These are phyloP conservation scores for Meteorus sp. DNA, from an alignment of 1,140 invertebrate species.

Conservation along the genomic window DNA sequence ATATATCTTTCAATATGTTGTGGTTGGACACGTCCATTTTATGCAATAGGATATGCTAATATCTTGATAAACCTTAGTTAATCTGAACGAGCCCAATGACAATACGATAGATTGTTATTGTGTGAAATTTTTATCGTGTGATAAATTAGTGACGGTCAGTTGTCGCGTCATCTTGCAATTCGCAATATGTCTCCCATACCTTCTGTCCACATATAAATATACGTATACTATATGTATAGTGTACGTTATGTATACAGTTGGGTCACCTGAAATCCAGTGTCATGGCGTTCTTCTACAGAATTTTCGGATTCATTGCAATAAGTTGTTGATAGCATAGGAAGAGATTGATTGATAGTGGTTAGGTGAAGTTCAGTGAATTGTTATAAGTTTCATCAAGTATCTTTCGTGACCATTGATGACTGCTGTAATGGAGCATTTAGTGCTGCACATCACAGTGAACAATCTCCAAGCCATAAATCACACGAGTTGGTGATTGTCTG, in stretches of 20 bases:
- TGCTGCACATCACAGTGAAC: background rate
- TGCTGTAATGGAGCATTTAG: background rate
- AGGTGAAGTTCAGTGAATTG: background rate
- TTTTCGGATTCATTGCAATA: constrained; percentile 17
- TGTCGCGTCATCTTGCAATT: background rate
- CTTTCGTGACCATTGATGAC: background rate
- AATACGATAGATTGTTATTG: too few relatives aligned
- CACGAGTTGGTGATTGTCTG: background rate
- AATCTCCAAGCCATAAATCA: background rate
- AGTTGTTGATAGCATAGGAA: constrained; percentile 16
- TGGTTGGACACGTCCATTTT: too few relatives aligned
- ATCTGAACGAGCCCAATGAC: too few relatives aligned
- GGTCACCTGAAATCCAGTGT: constrained; percentile 22
- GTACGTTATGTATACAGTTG: background rate
- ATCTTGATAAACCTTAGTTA: too few relatives aligned
- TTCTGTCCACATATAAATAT: too few relatives aligned
- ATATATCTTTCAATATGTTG: too few relatives aligned
- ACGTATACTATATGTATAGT: too few relatives aligned
- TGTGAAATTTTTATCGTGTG: too few relatives aligned
- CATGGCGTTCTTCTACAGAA: too few relatives aligned
- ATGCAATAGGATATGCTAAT: too few relatives aligned
- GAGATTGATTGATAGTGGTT: background rate
- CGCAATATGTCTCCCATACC: background rate
- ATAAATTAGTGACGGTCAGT: background rate
- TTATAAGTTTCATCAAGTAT: background rate